Evolutionary conservation across 2,888 invertebrate genomes (phyloP), one percentile per base, ranked within the genome.

Genomic region (Osmoderma eremita): DNA sequence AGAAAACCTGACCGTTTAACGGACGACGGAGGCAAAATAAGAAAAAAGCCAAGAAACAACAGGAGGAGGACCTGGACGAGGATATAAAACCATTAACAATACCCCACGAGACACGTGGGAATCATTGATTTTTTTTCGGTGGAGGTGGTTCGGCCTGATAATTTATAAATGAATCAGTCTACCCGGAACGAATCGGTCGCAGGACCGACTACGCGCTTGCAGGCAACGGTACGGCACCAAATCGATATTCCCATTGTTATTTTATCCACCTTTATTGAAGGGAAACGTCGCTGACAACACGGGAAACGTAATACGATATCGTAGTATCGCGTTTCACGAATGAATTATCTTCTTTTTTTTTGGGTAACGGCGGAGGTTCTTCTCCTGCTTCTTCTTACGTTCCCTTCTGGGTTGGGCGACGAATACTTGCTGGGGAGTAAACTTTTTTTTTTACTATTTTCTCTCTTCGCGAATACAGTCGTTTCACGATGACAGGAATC

Each of bases 291-390:
- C 73, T 73, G 76, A 75, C 73, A 75, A 74, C 72, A 54, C 71
- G 72, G 71, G 72, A 73, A 75, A 73, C 72, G 75, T 73, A 74
- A 74, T 70, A 65, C 67, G 72, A 75, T 73, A 72, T 70, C 70
- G 67, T 62, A 69, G 70, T 75, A 77, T 77, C 75, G 73, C 72
- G 72, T 76, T 77, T 75, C 74, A 75, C 75, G 74, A 75, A 73
- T 75, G 75, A 77, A 75, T 76, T 75, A 74, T 74, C 75, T 74
- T 13, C 39, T 76, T 73, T 74, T 75, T 72, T 56, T 50, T 36
- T 45, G 42, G 15, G 49, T 54, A 56, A 22, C 18, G 53, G 56
- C 3, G 20, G 13, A 5, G 10, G 8, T 1, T 24, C 24, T 17
- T 49, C n/a, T 50, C 22, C n/a, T 50, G 8, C 13, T 22, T n/a